These are phyloP conservation scores for Macroglossus sobrinus DNA, from an alignment of 2,113 vertebrate genomes.

Conservation along the genomic window DNA sequence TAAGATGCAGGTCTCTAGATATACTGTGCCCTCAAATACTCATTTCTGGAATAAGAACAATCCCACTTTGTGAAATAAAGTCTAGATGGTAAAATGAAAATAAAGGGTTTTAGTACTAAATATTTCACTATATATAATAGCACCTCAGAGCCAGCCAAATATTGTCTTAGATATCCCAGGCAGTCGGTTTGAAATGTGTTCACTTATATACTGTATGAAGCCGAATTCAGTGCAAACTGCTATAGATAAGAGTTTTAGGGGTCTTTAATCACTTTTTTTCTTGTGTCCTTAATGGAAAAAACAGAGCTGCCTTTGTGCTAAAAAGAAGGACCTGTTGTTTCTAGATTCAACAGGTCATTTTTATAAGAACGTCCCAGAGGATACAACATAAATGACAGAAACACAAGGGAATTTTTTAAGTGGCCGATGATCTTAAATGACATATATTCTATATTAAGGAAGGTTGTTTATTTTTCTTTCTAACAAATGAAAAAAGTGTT, in stretches of 20 bases:
- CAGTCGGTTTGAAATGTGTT: conserved; percentile 14
- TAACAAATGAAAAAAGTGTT: conserved; percentile 59
- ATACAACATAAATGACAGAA: conserved; percentile 71
- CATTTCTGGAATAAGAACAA: conserved; percentile 26
- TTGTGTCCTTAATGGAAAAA: conserved; percentile 71
- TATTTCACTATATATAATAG: conserved; percentile 47
- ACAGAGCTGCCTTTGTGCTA: conserved; percentile 43
- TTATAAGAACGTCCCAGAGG: conserved; percentile 69
- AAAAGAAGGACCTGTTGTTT: conserved; percentile 74
- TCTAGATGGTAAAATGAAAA: conserved; percentile 35
- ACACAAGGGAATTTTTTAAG: conserved; percentile 65
- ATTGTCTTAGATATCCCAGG: background rate
- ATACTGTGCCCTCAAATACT: background rate
- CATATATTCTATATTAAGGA: conserved; percentile 39
- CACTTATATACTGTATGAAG: background rate
- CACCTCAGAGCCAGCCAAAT: conserved; percentile 39
- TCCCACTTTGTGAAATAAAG: conserved; percentile 49
- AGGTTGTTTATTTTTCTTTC: conserved; percentile 61
- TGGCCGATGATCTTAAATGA: conserved; percentile 71
- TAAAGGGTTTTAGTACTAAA: conserved; percentile 26
- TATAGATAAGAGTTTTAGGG: conserved; percentile 74
- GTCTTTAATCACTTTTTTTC: conserved; percentile 70
- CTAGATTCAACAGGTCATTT: conserved; percentile 72
- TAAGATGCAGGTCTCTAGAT: conserved; percentile 16
- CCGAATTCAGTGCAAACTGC: conserved; percentile 31